Evolutionary conservation across 2,797 vertebrate genomes (phyloP).

Genomic region (Neopelma chrysocephalum): DNA sequence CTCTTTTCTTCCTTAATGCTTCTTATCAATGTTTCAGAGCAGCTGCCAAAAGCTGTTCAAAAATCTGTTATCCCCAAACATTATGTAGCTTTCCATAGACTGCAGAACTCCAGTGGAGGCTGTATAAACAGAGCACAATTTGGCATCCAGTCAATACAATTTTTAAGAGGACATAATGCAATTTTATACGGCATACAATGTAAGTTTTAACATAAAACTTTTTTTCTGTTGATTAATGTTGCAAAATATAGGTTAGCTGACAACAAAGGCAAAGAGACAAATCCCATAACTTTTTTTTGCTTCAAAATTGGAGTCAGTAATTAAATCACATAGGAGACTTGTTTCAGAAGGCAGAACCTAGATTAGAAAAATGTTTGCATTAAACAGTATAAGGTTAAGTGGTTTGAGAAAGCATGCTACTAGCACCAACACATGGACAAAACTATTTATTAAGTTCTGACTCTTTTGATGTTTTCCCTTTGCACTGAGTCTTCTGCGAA

Average conservation of each 20-base stretch:
- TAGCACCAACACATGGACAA: background rate
- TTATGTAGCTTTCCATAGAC: background rate
- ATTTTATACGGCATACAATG: background rate
- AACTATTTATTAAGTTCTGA: background rate
- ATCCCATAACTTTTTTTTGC: background rate
- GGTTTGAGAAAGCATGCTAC: background rate
- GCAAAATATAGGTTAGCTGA: background rate
- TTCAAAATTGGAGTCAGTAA: background rate
- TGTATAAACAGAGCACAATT: background rate
- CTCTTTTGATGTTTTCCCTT: background rate
- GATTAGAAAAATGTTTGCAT: background rate
- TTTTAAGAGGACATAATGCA: background rate
- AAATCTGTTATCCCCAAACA: conserved; percentile 26
- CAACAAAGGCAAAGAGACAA: background rate
- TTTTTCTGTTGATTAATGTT: background rate
- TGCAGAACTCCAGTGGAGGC: background rate
- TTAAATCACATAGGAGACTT: background rate
- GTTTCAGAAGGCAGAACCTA: background rate
- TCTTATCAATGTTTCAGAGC: conserved; percentile 12
- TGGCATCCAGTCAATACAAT: background rate
- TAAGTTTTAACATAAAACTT: background rate
- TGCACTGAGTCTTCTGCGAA: background rate
- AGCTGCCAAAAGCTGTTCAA: conserved; percentile 31
- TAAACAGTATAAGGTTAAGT: background rate
- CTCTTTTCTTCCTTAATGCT: background rate